Percentiles rank a stretch among this genome's conserved stretches.
Conservation (phyloP, 2,888 invertebrate species). For the Entomobrya multifasciata region DNA sequence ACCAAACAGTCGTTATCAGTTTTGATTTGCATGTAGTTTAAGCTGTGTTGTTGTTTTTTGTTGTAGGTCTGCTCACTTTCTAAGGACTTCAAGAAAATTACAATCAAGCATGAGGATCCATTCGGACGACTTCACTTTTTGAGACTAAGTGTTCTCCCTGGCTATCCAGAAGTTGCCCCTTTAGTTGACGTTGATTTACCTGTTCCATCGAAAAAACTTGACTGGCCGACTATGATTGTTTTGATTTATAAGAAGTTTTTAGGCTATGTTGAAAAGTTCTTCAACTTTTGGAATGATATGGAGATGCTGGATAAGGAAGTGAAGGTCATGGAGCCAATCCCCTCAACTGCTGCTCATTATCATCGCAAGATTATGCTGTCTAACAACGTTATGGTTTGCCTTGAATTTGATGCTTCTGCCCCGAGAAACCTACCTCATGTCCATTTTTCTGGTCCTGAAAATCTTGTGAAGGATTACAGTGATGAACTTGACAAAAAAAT, state of each 20-base stretch:
- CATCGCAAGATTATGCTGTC: constrained; percentile 81
- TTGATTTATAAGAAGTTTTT: constrained; percentile 66
- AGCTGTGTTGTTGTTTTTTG: neutral
- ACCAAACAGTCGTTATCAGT: neutral
- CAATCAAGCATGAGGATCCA: constrained; percentile 59
- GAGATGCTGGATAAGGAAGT: constrained; percentile 81
- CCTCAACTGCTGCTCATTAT: constrained; percentile 81
- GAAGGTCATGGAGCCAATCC: constrained; percentile 82
- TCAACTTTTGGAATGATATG: constrained; percentile 81
- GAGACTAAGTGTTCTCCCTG: constrained; percentile 58
- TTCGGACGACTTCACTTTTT: constrained; percentile 66
- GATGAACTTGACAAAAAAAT: constrained; percentile 80
- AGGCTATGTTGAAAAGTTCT: constrained; percentile 55
- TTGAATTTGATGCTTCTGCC: constrained; percentile 81
- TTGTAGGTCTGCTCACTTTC: constrained; percentile 66
- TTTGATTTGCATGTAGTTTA: neutral
- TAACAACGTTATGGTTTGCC: constrained; percentile 79
- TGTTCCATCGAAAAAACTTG: neutral
- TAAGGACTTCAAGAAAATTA: constrained; percentile 63
- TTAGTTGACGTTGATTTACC: constrained; percentile 67
- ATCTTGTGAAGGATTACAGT: constrained; percentile 80
- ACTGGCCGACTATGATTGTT: constrained; percentile 67
- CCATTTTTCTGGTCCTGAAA: constrained; percentile 82
- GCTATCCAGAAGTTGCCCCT: constrained; percentile 63
- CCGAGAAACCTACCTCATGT: constrained; percentile 81